phyloP scores from a whole-genome alignment of 1,140 invertebrate species.

The Ceratosolen fusciceps region DNA sequence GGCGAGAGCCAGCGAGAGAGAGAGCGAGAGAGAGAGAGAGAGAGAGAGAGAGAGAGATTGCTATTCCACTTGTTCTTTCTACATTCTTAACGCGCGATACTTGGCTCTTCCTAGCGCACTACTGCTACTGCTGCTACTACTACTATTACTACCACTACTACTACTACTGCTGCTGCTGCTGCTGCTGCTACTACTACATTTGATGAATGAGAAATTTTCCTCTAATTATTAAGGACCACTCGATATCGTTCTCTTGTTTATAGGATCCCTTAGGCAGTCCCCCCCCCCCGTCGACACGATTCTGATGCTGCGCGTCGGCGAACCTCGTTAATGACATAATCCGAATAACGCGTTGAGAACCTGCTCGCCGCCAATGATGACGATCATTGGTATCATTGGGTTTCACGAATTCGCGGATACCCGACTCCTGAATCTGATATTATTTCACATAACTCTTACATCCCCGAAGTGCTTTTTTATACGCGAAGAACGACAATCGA shows the following conservation, averaged over 20 bases:
- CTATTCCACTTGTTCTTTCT: conserved; percentile 27
- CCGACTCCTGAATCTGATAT: too few relatives aligned
- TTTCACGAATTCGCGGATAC: too few relatives aligned
- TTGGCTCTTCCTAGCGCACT: neutral
- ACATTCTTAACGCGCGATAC: conserved; percentile 6
- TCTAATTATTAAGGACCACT: neutral
- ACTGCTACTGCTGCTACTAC: too few relatives aligned
- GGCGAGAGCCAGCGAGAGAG: neutral
- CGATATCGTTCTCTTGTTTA: conserved; percentile 3
- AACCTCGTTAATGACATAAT: too few relatives aligned
- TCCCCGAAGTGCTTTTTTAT: too few relatives aligned
- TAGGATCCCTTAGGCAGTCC: neutral
- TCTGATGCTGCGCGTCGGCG: neutral
- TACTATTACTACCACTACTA: too few relatives aligned
- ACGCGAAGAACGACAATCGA: too few relatives aligned
- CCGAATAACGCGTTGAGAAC: too few relatives aligned
- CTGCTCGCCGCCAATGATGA: too few relatives aligned
- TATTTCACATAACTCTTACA: too few relatives aligned
- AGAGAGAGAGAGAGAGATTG: neutral
- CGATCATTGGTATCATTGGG: too few relatives aligned
- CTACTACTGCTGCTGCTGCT: too few relatives aligned
- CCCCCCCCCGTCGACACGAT: conserved; percentile 25
- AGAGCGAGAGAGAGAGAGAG: conserved; percentile 13
- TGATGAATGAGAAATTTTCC: conserved; percentile 7
- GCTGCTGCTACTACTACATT: conserved; percentile 4